A percentile compares a stretch with the other conserved stretches of the same genome.
phyloP scores from a whole-genome alignment of 2,113 vertebrate genomes.

The Gyps fulvus region DNA sequence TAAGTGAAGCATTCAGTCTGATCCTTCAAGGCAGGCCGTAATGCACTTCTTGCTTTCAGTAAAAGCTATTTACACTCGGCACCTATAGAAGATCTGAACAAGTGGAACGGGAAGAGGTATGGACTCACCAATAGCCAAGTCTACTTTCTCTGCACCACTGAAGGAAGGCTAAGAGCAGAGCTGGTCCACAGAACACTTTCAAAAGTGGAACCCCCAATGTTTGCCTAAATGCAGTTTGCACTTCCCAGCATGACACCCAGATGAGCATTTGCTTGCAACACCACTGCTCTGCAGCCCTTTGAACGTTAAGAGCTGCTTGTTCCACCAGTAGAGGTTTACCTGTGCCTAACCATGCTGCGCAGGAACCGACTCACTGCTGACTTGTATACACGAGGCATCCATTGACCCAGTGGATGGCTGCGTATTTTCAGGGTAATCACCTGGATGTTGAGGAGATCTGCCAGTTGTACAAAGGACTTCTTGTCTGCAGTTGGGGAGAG shows the following conservation, averaged over 20 bases:
- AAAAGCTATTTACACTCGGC: not conserved
- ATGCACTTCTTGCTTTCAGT: not conserved
- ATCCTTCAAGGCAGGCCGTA: not conserved
- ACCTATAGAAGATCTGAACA: not conserved
- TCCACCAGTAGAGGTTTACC: constrained; percentile 63
- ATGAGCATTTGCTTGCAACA: not conserved
- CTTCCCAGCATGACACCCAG: not conserved
- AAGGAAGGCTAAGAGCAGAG: not conserved
- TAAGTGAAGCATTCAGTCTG: not conserved
- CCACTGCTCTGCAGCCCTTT: not conserved
- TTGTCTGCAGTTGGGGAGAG: constrained; percentile 75
- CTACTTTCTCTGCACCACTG: not conserved
- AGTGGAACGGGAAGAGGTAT: fast-evolving
- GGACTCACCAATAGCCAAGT: not conserved
- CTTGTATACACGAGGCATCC: constrained; percentile 76
- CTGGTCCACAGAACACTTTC: not conserved
- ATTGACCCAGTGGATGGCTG: constrained; percentile 76
- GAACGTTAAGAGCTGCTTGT: not conserved
- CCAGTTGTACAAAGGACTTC: constrained; percentile 83
- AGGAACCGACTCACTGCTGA: constrained; percentile 76
- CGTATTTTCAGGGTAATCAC: constrained; percentile 83
- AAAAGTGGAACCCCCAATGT: not conserved
- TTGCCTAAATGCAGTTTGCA: not conserved
- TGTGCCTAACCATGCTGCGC: constrained; percentile 78
- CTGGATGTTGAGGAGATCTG: constrained; percentile 92